Conservation (phyloP, 23 tunicate genomes). For the Corella eumyota region DNA sequence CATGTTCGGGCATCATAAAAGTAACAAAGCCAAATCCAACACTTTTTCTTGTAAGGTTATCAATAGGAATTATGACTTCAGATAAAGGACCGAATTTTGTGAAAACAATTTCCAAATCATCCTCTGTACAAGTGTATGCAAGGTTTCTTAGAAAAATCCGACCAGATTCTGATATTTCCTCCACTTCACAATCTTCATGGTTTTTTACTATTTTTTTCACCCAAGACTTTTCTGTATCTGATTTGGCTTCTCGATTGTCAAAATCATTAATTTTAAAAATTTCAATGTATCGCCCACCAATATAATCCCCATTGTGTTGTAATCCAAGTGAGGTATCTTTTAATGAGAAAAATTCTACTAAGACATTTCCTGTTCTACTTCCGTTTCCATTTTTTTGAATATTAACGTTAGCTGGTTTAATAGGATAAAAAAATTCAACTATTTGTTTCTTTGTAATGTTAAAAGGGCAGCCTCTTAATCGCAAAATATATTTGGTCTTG, state of each 20-base stretch:
- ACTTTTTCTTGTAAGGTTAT: slow-evolving; percentile 33
- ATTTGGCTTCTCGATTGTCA: not conserved
- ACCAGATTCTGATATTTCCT: slow-evolving; percentile 82
- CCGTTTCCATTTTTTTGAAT: slow-evolving; percentile 8
- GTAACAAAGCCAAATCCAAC: slow-evolving; percentile 76
- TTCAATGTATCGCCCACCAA: slow-evolving; percentile 35
- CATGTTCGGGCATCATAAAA: slow-evolving; percentile 75
- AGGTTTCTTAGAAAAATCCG: slow-evolving; percentile 77
- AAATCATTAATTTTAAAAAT: slow-evolving; percentile 2
- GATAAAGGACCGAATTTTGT: slow-evolving; percentile 44
- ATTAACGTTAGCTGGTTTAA: slow-evolving; percentile 5
- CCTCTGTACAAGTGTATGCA: slow-evolving; percentile 61
- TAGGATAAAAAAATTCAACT: slow-evolving; percentile 52
- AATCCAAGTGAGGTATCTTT: slow-evolving; percentile 23
- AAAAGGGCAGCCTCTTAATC: slow-evolving; percentile 27
- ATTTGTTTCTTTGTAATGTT: slow-evolving; percentile 39
- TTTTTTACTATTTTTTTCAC: slow-evolving; percentile 28
- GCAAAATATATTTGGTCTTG: not conserved
- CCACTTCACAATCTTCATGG: slow-evolving; percentile 34
- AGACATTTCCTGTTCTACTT: slow-evolving; percentile 12
- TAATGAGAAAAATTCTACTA: slow-evolving; percentile 15
- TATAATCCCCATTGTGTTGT: slow-evolving; percentile 50
- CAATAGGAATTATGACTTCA: slow-evolving; percentile 53
- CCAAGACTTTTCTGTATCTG: slow-evolving; percentile 12
- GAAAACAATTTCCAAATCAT: slow-evolving; percentile 51